Percentiles rank a stretch among this genome's conserved stretches.
phyloP scores from a whole-genome alignment of 2,888 invertebrate genomes.

The Polyommatus iphigenia region DNA sequence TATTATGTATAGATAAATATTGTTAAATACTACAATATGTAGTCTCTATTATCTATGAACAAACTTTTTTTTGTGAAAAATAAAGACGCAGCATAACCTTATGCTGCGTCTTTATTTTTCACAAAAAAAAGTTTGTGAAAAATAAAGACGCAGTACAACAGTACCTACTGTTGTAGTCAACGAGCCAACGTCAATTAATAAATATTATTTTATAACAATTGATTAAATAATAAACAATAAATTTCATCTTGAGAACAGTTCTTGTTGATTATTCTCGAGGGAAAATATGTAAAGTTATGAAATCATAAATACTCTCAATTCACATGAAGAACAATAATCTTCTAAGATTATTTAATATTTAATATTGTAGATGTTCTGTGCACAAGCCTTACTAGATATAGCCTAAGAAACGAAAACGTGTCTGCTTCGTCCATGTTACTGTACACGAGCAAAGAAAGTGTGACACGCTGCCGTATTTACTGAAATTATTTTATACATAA shows the following conservation, averaged over 20 bases:
- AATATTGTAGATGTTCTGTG: neutral
- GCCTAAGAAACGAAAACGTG: no score
- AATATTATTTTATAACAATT: neutral
- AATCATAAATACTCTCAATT: neutral
- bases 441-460: slow-evolving; percentile 3
- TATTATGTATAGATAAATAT: neutral
- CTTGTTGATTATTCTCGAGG: slow-evolving; percentile 23
- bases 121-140: neutral
- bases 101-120: neutral
- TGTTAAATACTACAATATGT: neutral
- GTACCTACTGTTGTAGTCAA: neutral
- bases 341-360: neutral
- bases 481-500: neutral
- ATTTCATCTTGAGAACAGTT: slow-evolving; percentile 23
- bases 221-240: slow-evolving; percentile 11
- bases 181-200: neutral
- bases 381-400: no score
- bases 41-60: neutral
- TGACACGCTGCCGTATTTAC: neutral
- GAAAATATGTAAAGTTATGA: slow-evolving; percentile 22
- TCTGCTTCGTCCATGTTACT: no score
- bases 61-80: neutral
- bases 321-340: slow-evolving; percentile 8
- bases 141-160: no score
- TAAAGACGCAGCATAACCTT: neutral